phyloP scores from a whole-genome alignment of 2,888 invertebrate species.

The Dorcus parallelipipedus region DNA sequence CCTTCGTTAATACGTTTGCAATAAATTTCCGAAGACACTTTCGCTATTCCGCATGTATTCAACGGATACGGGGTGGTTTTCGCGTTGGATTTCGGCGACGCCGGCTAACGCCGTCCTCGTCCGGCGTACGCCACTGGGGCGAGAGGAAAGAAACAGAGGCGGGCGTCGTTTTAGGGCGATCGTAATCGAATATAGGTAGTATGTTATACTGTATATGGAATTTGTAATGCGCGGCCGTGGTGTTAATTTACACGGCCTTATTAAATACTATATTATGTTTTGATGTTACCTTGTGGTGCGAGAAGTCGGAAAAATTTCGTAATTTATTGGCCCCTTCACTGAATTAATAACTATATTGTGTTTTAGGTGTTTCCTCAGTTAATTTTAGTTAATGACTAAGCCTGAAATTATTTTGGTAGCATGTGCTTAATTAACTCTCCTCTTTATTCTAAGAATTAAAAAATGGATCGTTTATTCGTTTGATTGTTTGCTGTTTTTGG shows the following conservation, averaged over 20 bases:
- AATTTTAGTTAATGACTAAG: constrained; percentile 11
- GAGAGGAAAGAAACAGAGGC: constrained; percentile 18
- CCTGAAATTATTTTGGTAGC: too few relatives aligned
- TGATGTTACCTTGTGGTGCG: constrained; percentile 44
- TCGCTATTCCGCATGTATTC: constrained; percentile 33
- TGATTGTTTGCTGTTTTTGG: too few relatives aligned
- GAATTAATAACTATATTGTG: constrained; percentile 38
- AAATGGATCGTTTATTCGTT: too few relatives aligned
- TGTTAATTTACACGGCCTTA: constrained; percentile 49
- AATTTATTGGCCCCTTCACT: constrained; percentile 39
- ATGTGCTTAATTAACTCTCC: too few relatives aligned
- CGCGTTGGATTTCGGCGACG: constrained; percentile 5
- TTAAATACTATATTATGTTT: constrained; percentile 52
- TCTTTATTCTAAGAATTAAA: too few relatives aligned
- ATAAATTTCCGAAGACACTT: constrained; percentile 43
- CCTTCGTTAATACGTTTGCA: constrained; percentile 41
- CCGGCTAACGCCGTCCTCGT: neutral
- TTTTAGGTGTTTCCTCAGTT: constrained; percentile 19
- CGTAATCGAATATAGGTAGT: constrained; percentile 41
- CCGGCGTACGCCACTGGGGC: neutral
- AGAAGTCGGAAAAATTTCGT: constrained; percentile 37
- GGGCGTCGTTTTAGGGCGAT: constrained; percentile 13
- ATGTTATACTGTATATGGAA: constrained; percentile 47
- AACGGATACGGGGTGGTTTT: constrained; percentile 25
- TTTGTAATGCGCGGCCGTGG: constrained; percentile 44